A percentile compares a stretch with the other conserved stretches of the same genome.
These are phyloP conservation scores for Tauraco hartlaubi DNA, from an alignment of 2,797 vertebrate genomes.

Conservation along the genomic window DNA sequence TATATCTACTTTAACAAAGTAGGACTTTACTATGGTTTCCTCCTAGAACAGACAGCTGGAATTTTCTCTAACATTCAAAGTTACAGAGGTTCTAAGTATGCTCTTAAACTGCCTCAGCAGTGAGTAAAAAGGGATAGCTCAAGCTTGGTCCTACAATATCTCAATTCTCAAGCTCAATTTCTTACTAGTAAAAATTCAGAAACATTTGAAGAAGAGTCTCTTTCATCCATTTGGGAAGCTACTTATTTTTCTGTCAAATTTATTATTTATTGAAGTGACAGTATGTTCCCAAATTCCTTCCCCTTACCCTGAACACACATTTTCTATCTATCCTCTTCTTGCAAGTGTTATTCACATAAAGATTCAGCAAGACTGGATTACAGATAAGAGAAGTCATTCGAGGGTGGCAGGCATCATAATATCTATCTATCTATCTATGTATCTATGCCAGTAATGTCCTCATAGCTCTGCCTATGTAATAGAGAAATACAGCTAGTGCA, in stretches of 20 bases:
- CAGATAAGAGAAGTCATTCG: background rate
- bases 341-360: background rate
- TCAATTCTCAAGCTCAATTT: background rate
- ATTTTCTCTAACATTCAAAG: background rate
- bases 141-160: background rate
- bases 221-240: background rate
- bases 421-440: background rate
- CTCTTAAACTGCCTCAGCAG: background rate
- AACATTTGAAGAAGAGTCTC: background rate
- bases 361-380: background rate
- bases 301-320: background rate
- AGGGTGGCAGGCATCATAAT: background rate
- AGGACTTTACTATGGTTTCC: background rate
- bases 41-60: background rate
- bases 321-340: background rate
- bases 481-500: background rate
- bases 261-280: background rate
- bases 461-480: background rate
- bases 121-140: background rate
- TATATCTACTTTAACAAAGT: background rate
- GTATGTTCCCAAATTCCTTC: background rate
- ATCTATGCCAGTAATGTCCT: background rate
- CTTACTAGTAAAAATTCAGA: background rate
- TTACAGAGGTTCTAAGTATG: background rate
- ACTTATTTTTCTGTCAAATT: background rate